Base-by-base conservation (phyloP, 1,140 invertebrate genomes). In the Contarinia nasturtii region DNA sequence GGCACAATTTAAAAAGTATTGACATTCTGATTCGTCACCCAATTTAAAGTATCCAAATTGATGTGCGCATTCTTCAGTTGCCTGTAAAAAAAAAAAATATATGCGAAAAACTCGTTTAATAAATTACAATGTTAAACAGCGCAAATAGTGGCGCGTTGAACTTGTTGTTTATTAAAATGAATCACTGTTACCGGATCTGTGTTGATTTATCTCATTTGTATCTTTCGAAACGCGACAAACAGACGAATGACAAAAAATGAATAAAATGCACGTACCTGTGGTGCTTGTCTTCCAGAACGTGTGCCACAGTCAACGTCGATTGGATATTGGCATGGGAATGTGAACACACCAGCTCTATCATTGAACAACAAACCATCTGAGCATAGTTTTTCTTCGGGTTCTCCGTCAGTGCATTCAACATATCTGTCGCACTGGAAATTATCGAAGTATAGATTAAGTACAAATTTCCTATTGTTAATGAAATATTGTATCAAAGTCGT, bases 331-430 rank as follows among this genome's bases (percentile, higher is more conserved):
- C 86, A 89, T 8, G 84, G 83, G 55, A 83, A 88, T 33, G 76
- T 72, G 51, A 75, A 77, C 50, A 70, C 61, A 1, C 74, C 73
- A 0, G 72, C 71, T 19, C 79, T 76, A 11, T 82, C 73, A 59
- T 89, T 86, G 65, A 84, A 91, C 0, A 85, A 66, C 1, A 90
- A 67, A 36, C 88, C 87, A 55, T 90, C 86, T 0, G 85, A 83
- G 51, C 88, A 91, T 2, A 80, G 54, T 55, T 84, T 83, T 56
- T 84, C 73, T 55, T 80, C 76, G 0, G 76, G 61, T 11, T 79
- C 72, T 1, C 84, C 85, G 50, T 88, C 78, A 52, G 67, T 59
- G 55, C 72, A 75, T 59, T 75, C 71, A 18, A 72, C 66, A 50
- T 75, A 75, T 55, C 72, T 74, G 53, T 89, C 86, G 57, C 85